These are phyloP conservation scores for Muntiacus reevesi DNA, from an alignment of 2,113 vertebrate genomes.

Conservation along the genomic window DNA sequence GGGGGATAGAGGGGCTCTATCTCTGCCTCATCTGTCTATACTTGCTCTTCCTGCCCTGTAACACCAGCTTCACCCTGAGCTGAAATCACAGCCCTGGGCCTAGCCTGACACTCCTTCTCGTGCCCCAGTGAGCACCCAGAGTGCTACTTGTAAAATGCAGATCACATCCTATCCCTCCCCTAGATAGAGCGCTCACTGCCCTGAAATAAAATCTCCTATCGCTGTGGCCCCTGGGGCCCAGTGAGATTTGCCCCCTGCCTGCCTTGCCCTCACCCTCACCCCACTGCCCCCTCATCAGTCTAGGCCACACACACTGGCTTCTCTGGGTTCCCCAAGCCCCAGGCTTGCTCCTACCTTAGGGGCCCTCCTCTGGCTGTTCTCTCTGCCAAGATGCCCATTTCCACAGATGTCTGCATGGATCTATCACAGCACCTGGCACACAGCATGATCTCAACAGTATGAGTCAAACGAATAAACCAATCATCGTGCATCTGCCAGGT, in stretches of 20 bases:
- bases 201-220: not conserved
- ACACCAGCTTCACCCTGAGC: not conserved
- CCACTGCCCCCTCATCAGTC: not conserved
- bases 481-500: accelerated
- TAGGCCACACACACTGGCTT: no score
- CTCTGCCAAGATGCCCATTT: not conserved
- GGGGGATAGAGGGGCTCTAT: not conserved
- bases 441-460: accelerated
- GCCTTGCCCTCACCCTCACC: not conserved
- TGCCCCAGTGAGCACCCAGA: not conserved
- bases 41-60: not conserved
- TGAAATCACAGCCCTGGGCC: not conserved
- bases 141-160: not conserved
- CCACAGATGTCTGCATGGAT: accelerated
- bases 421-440: accelerated
- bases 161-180: accelerated
- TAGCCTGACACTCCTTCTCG: not conserved
- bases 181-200: not conserved
- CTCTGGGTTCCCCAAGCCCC: not conserved
- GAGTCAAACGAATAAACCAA: accelerated
- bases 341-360: no score
- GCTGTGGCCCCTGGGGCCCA: not conserved
- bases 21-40: not conserved
- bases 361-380: not conserved
- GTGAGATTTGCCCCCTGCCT: not conserved